phyloP scores from a whole-genome alignment of 2,888 invertebrate genomes.

The Corythucha ciliata region DNA sequence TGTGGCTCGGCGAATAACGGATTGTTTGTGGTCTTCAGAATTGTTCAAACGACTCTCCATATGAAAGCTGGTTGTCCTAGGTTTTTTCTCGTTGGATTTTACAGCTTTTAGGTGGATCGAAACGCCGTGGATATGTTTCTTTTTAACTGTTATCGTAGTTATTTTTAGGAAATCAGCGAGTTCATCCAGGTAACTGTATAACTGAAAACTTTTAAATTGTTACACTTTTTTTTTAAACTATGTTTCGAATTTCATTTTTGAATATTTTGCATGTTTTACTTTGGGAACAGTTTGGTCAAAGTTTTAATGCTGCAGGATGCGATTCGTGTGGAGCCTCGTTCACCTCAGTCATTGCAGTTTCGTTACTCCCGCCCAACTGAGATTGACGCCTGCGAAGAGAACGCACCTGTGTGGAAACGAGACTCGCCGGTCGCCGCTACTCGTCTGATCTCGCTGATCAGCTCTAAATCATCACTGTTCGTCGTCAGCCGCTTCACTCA shows the following conservation, averaged over 20 bases:
- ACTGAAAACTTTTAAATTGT: too few relatives aligned
- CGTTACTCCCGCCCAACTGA: too few relatives aligned
- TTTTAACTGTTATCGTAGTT: background rate
- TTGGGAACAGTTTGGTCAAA: constrained; percentile 29
- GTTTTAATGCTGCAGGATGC: constrained; percentile 31
- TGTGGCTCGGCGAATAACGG: too few relatives aligned
- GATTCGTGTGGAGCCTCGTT: constrained; percentile 16
- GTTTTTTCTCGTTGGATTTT: too few relatives aligned
- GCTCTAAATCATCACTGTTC: background rate
- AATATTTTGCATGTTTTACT: constrained; percentile 7
- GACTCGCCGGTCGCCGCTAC: too few relatives aligned
- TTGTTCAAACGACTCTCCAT: too few relatives aligned
- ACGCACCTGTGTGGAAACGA: too few relatives aligned
- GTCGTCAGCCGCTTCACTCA: constrained; percentile 6
- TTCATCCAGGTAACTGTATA: background rate
- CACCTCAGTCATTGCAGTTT: constrained; percentile 25
- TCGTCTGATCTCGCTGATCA: too few relatives aligned
- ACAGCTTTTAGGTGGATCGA: background rate
- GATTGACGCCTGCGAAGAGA: too few relatives aligned
- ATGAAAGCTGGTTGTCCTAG: too few relatives aligned
- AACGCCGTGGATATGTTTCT: background rate
- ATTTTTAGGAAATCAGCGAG: background rate
- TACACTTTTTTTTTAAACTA: too few relatives aligned
- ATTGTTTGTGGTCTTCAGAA: too few relatives aligned
- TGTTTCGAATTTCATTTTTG: constrained; percentile 8